Base-by-base conservation (phyloP, 1,140 invertebrate species). In the Pseudomyrmex gracilis region DNA sequence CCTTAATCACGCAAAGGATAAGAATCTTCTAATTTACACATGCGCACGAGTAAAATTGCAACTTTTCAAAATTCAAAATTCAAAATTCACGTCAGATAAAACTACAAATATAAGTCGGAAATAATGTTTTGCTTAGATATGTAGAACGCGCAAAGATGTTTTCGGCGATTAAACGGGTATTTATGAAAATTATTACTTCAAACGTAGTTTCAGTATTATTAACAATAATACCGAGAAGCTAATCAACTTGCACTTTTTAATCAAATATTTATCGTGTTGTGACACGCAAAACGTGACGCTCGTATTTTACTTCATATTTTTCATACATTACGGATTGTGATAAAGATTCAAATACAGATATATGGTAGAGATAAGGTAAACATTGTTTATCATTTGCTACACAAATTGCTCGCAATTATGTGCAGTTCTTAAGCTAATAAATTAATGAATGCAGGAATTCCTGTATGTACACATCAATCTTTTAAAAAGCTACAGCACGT, bases 181-280 rank as follows among this genome's bases (percentile, higher is more conserved):
- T 4, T 77, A 76, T 76, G 12, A 51, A 13, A 13, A 51, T 77
- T 67, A 67, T 34, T 34, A 34, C 34, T 34, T 34, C 61, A 67
- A 77, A 77, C 5, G 34, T 77, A 43, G 47, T 12, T 20, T 13
- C 24, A 22, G 34, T n/a, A 10, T 22, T 34, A 68, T 57, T 24
- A 8, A 57, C 45, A 15, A 34, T 24, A 64, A 53, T 76, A 15
- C 22, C 73, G 24, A 20, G 17, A 55, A 77, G 67, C 17, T 77
- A 77, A 77, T 67, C 24, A 77, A 43, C 49, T 67, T 10, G 73
- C 17, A 15, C n/a, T 53, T 55, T 67, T 77, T 77, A 67, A 77
- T 77, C 17, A 77, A 66, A 45, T 77, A 77, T 77, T 67, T 67
- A 67, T 10, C 73, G 47, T 77, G 64, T 76, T 45, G 9, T 17